A percentile compares a stretch with the other conserved stretches of the same genome.
phyloP scores from a whole-genome alignment of 2,888 invertebrate species.

The Morinoia aosen region DNA sequence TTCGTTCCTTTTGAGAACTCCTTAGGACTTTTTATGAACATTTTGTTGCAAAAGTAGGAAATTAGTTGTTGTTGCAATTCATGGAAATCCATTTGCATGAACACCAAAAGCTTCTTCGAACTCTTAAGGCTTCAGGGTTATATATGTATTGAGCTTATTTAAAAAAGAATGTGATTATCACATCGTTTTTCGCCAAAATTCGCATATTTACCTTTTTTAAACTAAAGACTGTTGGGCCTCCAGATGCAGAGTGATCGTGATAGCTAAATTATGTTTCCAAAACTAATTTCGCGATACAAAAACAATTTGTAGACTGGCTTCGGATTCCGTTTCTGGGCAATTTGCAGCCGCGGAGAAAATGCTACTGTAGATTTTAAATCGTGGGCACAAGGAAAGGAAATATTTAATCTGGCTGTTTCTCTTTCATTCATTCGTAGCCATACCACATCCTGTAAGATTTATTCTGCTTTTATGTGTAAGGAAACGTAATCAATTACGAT shows the following conservation, averaged over 20 bases:
- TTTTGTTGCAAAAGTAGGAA: too few species aligned
- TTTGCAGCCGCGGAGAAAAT: background rate
- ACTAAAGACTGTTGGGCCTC: too few species aligned
- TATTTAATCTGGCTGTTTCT: background rate
- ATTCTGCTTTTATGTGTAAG: conserved; percentile 15
- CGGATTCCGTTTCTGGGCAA: background rate
- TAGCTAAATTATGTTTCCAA: too few species aligned
- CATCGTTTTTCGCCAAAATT: too few species aligned
- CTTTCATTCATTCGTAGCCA: background rate
- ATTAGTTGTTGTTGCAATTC: too few species aligned
- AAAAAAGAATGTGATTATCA: too few species aligned
- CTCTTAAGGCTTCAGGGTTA: background rate
- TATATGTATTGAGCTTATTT: background rate
- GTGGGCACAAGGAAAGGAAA: background rate
- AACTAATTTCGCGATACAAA: too few species aligned
- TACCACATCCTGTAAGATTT: background rate
- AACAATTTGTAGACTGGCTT: too few species aligned
- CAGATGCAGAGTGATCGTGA: too few species aligned
- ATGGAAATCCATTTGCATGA: too few species aligned
- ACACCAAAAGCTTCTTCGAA: background rate
- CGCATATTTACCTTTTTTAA: too few species aligned
- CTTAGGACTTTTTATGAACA: background rate
- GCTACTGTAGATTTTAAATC: background rate
- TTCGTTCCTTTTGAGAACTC: background rate
- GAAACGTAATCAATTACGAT: background rate